These are phyloP conservation scores for Goniozus legneri DNA, from an alignment of 1,140 invertebrate species.

Conservation along the genomic window DNA sequence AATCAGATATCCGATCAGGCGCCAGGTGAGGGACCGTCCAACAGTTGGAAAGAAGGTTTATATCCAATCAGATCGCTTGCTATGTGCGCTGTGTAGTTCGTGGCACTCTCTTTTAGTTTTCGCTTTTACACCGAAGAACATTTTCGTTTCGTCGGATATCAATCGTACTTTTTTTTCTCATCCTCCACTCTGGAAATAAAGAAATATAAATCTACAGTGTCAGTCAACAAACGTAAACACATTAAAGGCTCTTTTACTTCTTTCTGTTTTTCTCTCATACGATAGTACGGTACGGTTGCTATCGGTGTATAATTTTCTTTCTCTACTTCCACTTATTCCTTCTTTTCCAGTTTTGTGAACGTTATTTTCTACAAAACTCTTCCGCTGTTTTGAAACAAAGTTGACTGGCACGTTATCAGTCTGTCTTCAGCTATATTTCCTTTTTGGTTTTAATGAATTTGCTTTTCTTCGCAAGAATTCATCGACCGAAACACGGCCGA, in stretches of 20 bases:
- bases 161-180: conserved; percentile 6
- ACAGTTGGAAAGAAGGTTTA: conserved; percentile 84
- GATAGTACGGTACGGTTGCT: too few species aligned
- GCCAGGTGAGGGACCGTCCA: conserved; percentile 83
- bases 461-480: too few species aligned
- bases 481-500: too few species aligned
- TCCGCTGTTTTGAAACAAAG: too few species aligned
- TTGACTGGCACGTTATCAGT: conserved; percentile 23
- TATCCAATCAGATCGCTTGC: conserved; percentile 65
- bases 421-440: too few species aligned
- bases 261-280: too few species aligned
- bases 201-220: conserved; percentile 5
- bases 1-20: conserved; percentile 94
- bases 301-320: too few species aligned
- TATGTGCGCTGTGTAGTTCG: conserved; percentile 57
- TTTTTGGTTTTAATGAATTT: too few species aligned
- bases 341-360: too few species aligned
- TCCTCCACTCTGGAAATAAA: conserved; percentile 1
- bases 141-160: conserved; percentile 14
- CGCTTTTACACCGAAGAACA: conserved; percentile 30
- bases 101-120: conserved; percentile 48
- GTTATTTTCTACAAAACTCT: too few species aligned
- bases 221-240: conserved; percentile 13
- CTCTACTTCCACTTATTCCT: too few species aligned
- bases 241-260: neutral